A percentile compares a stretch with the other conserved stretches of the same genome.
phyloP scores from a whole-genome alignment of 2,888 invertebrate species.

The Caenorhabditis becei region DNA sequence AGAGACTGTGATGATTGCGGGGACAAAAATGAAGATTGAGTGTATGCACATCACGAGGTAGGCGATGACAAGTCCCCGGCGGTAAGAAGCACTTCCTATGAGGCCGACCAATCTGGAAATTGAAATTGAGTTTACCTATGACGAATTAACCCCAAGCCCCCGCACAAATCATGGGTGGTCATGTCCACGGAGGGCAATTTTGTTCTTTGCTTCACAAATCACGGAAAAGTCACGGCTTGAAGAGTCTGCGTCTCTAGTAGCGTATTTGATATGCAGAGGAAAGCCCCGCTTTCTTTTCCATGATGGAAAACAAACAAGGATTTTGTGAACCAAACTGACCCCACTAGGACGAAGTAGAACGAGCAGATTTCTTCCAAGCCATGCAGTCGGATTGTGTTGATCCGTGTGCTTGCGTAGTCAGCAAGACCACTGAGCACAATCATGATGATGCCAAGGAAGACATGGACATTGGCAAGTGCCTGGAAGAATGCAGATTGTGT shows the following conservation, averaged over 20 bases:
- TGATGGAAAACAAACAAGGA: no score
- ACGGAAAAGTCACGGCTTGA: constrained; percentile 33
- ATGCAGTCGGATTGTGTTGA: constrained; percentile 74
- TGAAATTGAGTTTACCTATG: background rate
- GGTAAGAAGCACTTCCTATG: constrained; percentile 76
- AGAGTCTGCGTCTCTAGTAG: constrained; percentile 9
- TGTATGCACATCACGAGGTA: constrained; percentile 78
- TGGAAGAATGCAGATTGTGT: constrained; percentile 45
- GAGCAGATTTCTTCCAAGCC: constrained; percentile 77
- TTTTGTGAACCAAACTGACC: no score
- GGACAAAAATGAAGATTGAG: constrained; percentile 76
- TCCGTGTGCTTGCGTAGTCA: constrained; percentile 74
- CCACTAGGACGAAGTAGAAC: constrained; percentile 76
- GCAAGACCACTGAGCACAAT: constrained; percentile 75
- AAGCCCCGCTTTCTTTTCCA: background rate
- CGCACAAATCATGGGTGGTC: no score
- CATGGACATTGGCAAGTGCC: constrained; percentile 77
- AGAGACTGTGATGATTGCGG: constrained; percentile 76
- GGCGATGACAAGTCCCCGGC: constrained; percentile 77
- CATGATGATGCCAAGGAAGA: constrained; percentile 74
- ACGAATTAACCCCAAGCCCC: background rate
- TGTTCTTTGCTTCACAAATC: constrained; percentile 37
- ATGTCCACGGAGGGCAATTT: no score
- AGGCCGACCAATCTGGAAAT: constrained; percentile 75
- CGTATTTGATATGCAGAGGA: constrained; percentile 6